Conservation (phyloP, 2,888 invertebrate species). For the Neoitamus cyanurus region DNA sequence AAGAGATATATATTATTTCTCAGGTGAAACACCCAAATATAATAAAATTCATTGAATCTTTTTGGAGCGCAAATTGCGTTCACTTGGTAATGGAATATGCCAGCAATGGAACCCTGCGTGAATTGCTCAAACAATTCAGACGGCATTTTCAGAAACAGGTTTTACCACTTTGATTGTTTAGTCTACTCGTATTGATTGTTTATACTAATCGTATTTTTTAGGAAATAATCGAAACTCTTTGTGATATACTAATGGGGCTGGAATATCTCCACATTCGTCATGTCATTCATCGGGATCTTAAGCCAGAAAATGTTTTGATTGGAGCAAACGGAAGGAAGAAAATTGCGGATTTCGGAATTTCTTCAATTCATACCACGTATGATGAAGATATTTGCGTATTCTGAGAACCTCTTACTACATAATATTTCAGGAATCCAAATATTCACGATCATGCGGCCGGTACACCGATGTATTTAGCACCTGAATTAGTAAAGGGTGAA, state of each 20-base stretch:
- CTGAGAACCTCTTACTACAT: neutral
- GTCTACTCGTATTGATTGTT: too few species aligned
- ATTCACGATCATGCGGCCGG: constrained; percentile 65
- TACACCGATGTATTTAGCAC: constrained; percentile 80
- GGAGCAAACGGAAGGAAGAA: constrained; percentile 74
- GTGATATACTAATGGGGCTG: constrained; percentile 64
- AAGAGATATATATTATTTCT: constrained; percentile 61
- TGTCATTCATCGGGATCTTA: constrained; percentile 74
- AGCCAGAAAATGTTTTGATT: constrained; percentile 80
- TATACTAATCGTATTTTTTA: too few species aligned
- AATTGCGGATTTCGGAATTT: constrained; percentile 78
- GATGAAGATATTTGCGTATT: neutral
- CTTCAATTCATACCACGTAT: constrained; percentile 57
- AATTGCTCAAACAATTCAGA: constrained; percentile 54
- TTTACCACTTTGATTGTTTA: neutral
- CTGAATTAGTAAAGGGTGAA: constrained; percentile 74
- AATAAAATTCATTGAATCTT: constrained; percentile 61
- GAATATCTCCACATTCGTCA: constrained; percentile 64
- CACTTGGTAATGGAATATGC: constrained; percentile 65
- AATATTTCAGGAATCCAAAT: neutral
- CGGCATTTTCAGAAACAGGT: neutral
- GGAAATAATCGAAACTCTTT: constrained; percentile 64
- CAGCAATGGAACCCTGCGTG: constrained; percentile 61
- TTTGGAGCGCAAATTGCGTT: constrained; percentile 58
- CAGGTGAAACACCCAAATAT: constrained; percentile 63